Conservation (phyloP, 2,888 invertebrate species). For the Pogonocherus hispidulus region DNA sequence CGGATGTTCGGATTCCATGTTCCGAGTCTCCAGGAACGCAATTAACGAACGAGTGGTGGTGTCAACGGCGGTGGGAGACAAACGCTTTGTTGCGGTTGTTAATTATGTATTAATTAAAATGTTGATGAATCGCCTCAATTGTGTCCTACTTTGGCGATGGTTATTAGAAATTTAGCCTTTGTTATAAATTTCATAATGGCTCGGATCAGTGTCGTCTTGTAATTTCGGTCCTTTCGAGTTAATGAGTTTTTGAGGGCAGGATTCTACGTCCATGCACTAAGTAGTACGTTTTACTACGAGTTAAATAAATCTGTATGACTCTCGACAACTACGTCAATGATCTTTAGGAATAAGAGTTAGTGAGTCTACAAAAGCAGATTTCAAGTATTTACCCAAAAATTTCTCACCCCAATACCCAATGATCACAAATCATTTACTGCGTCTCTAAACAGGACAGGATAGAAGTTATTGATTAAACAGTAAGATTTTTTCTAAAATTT, state of each 20-base stretch:
- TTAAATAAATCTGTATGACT: too few species aligned
- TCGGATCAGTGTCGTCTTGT: conserved; percentile 19
- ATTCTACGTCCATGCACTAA: too few species aligned
- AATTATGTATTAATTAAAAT: conserved; percentile 68
- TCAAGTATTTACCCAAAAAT: too few species aligned
- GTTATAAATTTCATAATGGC: conserved; percentile 41
- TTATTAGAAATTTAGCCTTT: conserved; percentile 66
- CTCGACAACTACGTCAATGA: too few species aligned
- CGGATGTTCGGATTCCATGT: conserved; percentile 11
- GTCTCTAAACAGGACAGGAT: too few species aligned
- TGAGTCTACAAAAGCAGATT: too few species aligned
- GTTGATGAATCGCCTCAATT: conserved; percentile 66
- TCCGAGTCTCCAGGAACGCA: conserved; percentile 22
- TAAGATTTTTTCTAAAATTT: too few species aligned
- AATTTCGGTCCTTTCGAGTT: conserved; percentile 23
- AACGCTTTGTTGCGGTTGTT: conserved; percentile 66
- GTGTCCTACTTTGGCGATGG: conserved; percentile 62
- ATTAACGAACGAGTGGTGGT: conserved; percentile 18
- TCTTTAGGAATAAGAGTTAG: too few species aligned
- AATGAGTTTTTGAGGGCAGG: conserved; percentile 7
- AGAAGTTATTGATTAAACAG: too few species aligned
- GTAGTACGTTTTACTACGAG: too few species aligned
- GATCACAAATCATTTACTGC: too few species aligned
- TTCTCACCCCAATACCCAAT: too few species aligned
- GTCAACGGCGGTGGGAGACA: conserved; percentile 52